Base-by-base conservation (phyloP, 2,113 vertebrate genomes). In the Phalacrocorax pelagicus region DNA sequence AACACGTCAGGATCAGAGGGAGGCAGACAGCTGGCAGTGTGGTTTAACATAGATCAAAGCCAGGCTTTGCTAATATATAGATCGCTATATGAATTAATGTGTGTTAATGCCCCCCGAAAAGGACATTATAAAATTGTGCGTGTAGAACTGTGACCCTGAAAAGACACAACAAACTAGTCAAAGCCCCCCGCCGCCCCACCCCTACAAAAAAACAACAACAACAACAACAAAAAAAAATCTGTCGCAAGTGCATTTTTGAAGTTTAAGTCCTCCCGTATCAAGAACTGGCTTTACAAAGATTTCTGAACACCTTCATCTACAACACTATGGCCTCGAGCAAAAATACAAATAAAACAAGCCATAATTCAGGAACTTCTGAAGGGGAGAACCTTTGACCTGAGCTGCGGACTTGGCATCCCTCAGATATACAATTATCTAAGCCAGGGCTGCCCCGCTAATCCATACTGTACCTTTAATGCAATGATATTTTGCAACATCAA, bases 341-440 rank as follows among this genome's bases (percentile, higher is more conserved):
- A 97, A 96, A 97, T 29, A 98, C 93, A 97, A 97, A 97, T 95
- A 97, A 97, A 98, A 97, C 96, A 90, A 94, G 79, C 69, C 61
- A 88, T 96, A 97, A 98, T 97, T 98, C 96, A 90, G 77, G 89
- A 97, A 95, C 96, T 98, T 98, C 97, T 96, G 95, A 98, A 80
- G 83, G 90, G 55, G 65, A 70, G 88, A 93, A 90, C 93, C 97
- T 97, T 75, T 98, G 97, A 98, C 98, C 97, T 42, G 29, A 24
- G 72, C 83, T 91, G 66, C 6, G 94, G 96, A 96, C 94, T 94
- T 77, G 73, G 88, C 81, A 94, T 86, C 67, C 96, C 81, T 98
- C 72, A 97, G 96, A 98, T 95, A 89, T 51, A 91, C 97, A 95
- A 98, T 98, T 98, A 97, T 95, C 96, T 61, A 54, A 96, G 71